Base-by-base conservation (phyloP, 1,140 invertebrate species). In the Ceratosolen fusciceps region DNA sequence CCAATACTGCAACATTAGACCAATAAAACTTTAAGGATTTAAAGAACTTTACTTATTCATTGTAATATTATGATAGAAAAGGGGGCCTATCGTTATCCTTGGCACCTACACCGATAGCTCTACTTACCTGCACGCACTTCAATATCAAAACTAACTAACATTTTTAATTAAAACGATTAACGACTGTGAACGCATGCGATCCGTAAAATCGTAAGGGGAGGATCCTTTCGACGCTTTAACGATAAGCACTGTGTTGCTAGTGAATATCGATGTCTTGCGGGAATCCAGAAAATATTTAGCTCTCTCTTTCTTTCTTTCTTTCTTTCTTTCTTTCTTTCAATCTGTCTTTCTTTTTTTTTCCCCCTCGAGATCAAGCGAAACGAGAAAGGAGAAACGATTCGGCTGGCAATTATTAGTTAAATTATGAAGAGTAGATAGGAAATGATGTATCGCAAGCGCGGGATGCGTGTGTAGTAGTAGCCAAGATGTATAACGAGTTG, bases 301-400 rank as follows among this genome's bases (percentile, higher is more conserved):
- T 43, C 68, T 71, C 76, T 78, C 58, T 52, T 79, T 73, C 71
- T 56, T 67, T 68, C 56, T 74, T n/a, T n/a, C n/a, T n/a, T n/a
- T 43, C 68, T 71, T 68, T 78, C 58, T 52, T 79, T 73, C 71
- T 56, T 67, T 68, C 56, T 74, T n/a, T n/a, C n/a, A n/a, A n/a
- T 78, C 58, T 52, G 74, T 73, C 71, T 56, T 67, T 68, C 56
- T 74, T n/a, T n/a, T n/a, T n/a, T n/a, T n/a, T n/a, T n/a, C n/a
- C n/a, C n/a, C 71, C 77, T 67, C 71, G 24, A 24, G 54, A 26
- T 5, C 29, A 62, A 58, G 39, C 67, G 56, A 71, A 60, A 52
- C 43, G 67, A n/a, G n/a, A 70, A 75, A 76, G 54, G 65, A 75
- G 62, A 71, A 80, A 71, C 65, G 79, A 75, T 80, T 56, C 62